Evolutionary conservation across 2,888 invertebrate species (phyloP).

Genomic region (Cephalotes varians): DNA sequence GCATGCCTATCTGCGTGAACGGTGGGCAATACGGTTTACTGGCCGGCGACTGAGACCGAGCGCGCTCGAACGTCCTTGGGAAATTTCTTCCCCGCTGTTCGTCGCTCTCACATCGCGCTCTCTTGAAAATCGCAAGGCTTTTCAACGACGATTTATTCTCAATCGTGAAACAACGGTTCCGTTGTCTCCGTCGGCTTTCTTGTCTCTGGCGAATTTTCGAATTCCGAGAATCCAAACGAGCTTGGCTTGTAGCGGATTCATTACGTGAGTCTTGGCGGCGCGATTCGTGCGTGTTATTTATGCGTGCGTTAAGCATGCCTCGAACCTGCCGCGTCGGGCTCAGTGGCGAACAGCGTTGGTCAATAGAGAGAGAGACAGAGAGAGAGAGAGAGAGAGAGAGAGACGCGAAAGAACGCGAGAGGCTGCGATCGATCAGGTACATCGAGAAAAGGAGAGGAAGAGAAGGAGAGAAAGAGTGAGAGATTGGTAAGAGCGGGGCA

Average conservation of each 20-base stretch:
- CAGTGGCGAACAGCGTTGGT: constrained; percentile 13
- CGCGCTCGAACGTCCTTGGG: constrained; percentile 64
- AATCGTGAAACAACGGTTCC: constrained; percentile 34
- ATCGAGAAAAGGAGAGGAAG: neutral
- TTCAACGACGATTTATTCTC: constrained; percentile 52
- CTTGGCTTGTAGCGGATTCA: constrained; percentile 37
- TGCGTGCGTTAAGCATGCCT: constrained; percentile 52
- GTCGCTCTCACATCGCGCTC: neutral
- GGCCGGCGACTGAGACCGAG: constrained; percentile 36
- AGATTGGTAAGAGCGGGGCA: neutral
- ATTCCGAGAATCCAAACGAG: constrained; percentile 56
- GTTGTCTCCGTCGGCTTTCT: neutral
- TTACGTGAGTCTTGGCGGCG: constrained; percentile 65
- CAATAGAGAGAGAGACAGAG: neutral
- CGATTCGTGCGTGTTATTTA: constrained; percentile 65
- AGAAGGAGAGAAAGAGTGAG: neutral
- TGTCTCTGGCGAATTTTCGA: constrained; percentile 37
- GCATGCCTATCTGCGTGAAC: constrained; percentile 64
- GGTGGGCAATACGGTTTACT: constrained; percentile 46
- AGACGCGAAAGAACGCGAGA: neutral
- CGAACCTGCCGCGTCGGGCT: constrained; percentile 9
- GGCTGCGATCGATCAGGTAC: constrained; percentile 20
- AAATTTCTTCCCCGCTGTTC: constrained; percentile 57
- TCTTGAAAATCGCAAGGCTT: neutral
- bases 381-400: neutral